A percentile compares a stretch with the other conserved stretches of the same genome.
These are phyloP conservation scores for Carcharodon carcharias DNA, from an alignment of 2,797 vertebrate species.

Conservation along the genomic window DNA sequence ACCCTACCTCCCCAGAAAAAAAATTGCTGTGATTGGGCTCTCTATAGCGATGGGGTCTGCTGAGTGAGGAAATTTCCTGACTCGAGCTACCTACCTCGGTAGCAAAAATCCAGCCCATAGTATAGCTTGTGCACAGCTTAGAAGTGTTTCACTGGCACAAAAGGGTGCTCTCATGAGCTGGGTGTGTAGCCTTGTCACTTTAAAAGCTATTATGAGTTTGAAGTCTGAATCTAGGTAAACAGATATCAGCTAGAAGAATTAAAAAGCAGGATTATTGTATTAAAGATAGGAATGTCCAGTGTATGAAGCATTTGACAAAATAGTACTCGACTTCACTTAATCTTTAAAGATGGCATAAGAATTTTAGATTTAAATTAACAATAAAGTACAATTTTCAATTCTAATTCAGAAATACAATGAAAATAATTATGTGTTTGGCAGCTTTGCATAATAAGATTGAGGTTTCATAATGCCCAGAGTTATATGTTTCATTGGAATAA, in stretches of 20 bases:
- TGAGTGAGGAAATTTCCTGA: not conserved
- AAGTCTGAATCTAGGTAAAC: not conserved
- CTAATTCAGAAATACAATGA: not conserved
- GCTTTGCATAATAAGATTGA: not conserved
- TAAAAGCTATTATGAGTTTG: not conserved
- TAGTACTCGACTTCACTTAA: not conserved
- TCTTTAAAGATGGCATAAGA: not conserved
- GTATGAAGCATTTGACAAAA: not conserved
- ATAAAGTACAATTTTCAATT: not conserved
- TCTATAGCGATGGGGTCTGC: too few relatives aligned
- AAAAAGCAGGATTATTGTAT: not conserved
- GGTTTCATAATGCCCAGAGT: not conserved
- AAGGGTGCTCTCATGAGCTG: not conserved
- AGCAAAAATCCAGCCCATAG: not conserved
- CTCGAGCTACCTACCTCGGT: not conserved
- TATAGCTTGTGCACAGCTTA: not conserved
- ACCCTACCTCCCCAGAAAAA: too few relatives aligned
- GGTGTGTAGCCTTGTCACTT: not conserved
- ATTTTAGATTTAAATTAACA: constrained; percentile 2
- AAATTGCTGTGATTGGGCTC: too few relatives aligned
- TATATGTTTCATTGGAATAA: not conserved
- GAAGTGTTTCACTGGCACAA: not conserved
- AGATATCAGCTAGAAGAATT: not conserved
- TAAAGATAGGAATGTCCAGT: not conserved
- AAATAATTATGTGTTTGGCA: not conserved